Base-by-base conservation (phyloP, 1,140 invertebrate species). In the Magallana angulata region DNA sequence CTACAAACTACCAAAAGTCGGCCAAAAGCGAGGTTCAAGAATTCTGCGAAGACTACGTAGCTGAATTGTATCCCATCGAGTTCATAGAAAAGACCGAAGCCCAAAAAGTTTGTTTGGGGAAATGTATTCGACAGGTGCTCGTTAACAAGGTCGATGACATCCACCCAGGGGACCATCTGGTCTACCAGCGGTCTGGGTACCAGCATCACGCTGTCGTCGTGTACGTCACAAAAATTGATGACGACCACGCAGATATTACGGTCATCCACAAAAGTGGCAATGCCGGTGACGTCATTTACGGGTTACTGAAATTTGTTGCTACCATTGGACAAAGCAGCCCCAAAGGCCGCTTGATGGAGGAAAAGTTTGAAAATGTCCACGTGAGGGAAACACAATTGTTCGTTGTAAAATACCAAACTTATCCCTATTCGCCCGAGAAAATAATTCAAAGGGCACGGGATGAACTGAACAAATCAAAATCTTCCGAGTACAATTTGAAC, bases 251-350 rank as follows among this genome's bases (percentile, higher is more conserved):
- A 12, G 68, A 71, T 71, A 2, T 71, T 3, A 71, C 24, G 0
- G 68, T 71, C 24, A 71, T 71, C 12, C 68, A 71, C 30, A 71
- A 71, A 71, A 71, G 68, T 71, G 68, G 68, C 24, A 30, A 71
- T 30, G 68, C 18, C 7, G 7, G 7, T 2, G 68, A 71, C 68
- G 68, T 71, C 0, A 8, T 71, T 3, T 11, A 71, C 5, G 68
- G 68, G 24, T 36, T 71, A 1, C 24, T 71, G 7, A 71, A 24
- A 30, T 71, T 30, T 12, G 24, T 71, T 8, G 8, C 14, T 7
- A 71, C 68, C 7, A 36, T 71, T 71, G 68, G 68, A 30, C 68
- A 71, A 36, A 71, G 68, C 14, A 71, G 68, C 11, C 68, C 68
- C 3, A 71, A 71, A 30, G 68, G 68, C 4, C 68, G 68, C 12